Conservation (phyloP, 2,113 vertebrate genomes). For the Psammodynastes pulverulentus region DNA sequence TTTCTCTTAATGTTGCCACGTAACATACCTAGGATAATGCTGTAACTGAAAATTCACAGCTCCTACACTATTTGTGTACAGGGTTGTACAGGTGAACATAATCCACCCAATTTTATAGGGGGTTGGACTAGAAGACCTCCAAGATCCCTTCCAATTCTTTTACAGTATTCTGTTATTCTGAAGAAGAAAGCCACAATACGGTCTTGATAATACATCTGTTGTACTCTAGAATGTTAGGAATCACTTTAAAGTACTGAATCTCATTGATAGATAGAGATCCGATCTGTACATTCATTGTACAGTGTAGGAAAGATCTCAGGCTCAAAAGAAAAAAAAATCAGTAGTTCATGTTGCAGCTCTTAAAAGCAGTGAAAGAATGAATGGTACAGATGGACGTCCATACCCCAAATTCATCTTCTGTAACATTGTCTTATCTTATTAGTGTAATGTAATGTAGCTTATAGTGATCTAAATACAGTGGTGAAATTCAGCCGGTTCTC, state of each 20-base stretch:
- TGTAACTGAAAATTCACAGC: neutral
- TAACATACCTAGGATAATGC: neutral
- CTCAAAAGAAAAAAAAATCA: neutral
- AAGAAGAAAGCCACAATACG: too few relatives aligned
- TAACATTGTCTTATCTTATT: neutral
- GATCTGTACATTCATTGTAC: neutral
- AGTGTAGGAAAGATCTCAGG: neutral
- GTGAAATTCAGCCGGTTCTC: too few relatives aligned
- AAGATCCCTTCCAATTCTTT: too few relatives aligned
- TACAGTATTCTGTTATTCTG: too few relatives aligned
- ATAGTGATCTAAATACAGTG: neutral
- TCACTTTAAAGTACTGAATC: too few relatives aligned
- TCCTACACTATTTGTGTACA: neutral
- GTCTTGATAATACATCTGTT: too few relatives aligned
- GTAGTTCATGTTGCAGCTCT: neutral
- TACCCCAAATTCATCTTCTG: neutral
- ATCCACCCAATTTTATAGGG: neutral
- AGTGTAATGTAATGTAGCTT: neutral
- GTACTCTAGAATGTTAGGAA: too few relatives aligned
- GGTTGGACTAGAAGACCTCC: too few relatives aligned
- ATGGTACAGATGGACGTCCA: neutral
- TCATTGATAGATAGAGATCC: too few relatives aligned
- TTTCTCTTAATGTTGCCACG: neutral
- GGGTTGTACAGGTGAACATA: neutral
- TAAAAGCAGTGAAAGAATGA: neutral